Base-by-base conservation (phyloP, 2,113 vertebrate species). In the Corynorhinus townsendii region DNA sequence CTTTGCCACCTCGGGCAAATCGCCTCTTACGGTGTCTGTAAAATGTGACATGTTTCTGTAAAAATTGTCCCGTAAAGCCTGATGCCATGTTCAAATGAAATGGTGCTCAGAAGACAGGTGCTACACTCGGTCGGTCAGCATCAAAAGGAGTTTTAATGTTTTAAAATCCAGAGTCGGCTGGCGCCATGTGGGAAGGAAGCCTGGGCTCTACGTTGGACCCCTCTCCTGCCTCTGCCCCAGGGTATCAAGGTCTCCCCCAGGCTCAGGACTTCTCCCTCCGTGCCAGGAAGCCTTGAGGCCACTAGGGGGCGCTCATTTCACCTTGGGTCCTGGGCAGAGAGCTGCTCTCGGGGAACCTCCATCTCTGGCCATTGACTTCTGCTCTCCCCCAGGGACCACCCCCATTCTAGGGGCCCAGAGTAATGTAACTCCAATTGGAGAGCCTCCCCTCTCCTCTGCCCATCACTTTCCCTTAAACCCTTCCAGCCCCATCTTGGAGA, bases 281-380 rank as follows among this genome's bases (percentile, higher is more conserved):
- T 1, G 4, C 22, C 68, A 19, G 28, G 59, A 92, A 20, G 15
- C n/a, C 22, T 54, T 3, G 3, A 2, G 59, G 82, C 87, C 97
- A 93, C 93, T 73, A 97, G 97, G 92, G 95, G 90, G 95, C 54
- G 26, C 85, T 47, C 43, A 3, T 11, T 17, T 26, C 26, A 30
- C n/a, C 38, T 68, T 86, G 80, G 28, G 38, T 33, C 28, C 43
- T 8, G 11, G 33, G 52, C 30, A 22, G 8, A 12, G 62, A 33
- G 22, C 47, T 24, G 35, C 35, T 73, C 49, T 43, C 10, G 4
- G 4, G 14, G 16, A 86, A 62, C n/a, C n/a, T 11, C 45, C 26
- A 68, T 16, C 30, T 45, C 40, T n/a, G 33, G 59, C 86, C 9
- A 11, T 47, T 33, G 33, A 35, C 68, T 38, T 75, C 40, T 49